Conservation (phyloP, 2,797 vertebrate genomes). For the Otolemur crassicaudatus region DNA sequence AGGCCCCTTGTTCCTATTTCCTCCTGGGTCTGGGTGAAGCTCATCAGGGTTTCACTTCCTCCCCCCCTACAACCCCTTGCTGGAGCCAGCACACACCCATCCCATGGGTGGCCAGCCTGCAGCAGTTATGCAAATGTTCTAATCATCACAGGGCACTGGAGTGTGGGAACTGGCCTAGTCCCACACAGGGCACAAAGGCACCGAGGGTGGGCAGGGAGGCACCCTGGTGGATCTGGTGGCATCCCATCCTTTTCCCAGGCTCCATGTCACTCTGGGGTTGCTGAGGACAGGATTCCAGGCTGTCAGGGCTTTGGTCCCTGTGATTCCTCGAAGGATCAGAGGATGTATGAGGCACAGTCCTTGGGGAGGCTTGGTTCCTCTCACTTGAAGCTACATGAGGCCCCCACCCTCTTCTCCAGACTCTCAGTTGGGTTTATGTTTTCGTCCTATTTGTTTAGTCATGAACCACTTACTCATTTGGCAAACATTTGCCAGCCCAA, state of each 20-base stretch:
- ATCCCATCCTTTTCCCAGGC: not conserved
- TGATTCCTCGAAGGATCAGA: not conserved
- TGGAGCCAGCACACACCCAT: not conserved
- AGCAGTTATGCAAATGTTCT: slow-evolving; percentile 55
- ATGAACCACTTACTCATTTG: not conserved
- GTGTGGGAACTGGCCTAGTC: not conserved
- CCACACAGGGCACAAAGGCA: not conserved
- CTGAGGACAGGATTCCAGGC: not conserved
- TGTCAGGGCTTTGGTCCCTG: slow-evolving; percentile 29
- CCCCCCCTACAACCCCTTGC: not conserved
- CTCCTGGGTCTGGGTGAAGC: not conserved
- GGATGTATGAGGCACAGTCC: not conserved
- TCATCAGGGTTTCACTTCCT: slow-evolving; percentile 48
- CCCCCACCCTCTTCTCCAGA: not conserved
- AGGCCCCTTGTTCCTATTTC: slow-evolving; percentile 14
- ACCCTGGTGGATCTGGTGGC: not conserved
- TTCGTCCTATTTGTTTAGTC: not conserved
- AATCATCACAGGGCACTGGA: rapidly evolving
- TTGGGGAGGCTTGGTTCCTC: not conserved
- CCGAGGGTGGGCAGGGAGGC: not conserved
- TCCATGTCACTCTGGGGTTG: rapidly evolving
- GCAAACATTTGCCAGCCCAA: not conserved
- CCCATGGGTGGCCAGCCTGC: not conserved
- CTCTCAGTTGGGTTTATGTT: not conserved
- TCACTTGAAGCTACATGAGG: not conserved